Conservation (phyloP, 2,113 vertebrate species). For the Aegithalos caudatus region DNA sequence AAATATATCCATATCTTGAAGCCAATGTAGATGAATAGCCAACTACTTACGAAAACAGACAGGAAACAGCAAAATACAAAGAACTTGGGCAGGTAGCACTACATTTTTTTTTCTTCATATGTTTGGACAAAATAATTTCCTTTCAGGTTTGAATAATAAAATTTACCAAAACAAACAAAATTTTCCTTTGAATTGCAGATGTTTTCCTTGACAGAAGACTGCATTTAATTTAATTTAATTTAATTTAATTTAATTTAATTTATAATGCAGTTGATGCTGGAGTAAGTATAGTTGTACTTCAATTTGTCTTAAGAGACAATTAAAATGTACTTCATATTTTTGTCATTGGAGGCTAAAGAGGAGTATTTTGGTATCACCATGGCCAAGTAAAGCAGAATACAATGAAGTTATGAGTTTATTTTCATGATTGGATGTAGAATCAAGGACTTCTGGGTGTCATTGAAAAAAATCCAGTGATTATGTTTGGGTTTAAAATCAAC, state of each 20-base stretch:
- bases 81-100: background rate
- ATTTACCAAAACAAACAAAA: background rate
- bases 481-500: background rate
- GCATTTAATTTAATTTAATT: background rate
- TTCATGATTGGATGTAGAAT: background rate
- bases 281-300: slow-evolving; percentile 15
- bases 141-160: background rate
- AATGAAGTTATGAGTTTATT: background rate
- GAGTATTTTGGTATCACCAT: background rate
- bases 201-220: background rate
- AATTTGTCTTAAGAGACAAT: background rate
- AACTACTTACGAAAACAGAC: background rate
- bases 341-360: background rate
- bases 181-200: background rate
- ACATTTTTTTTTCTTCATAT: background rate
- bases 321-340: slow-evolving; percentile 2
- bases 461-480: background rate
- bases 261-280: slow-evolving; percentile 24
- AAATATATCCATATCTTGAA: background rate
- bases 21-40: background rate
- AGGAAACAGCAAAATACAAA: background rate
- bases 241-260: background rate
- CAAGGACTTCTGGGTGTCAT: background rate
- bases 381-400: slow-evolving; percentile 1
- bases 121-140: background rate